phyloP scores from a whole-genome alignment of 2,888 invertebrate genomes.

The Amitus sp. region DNA sequence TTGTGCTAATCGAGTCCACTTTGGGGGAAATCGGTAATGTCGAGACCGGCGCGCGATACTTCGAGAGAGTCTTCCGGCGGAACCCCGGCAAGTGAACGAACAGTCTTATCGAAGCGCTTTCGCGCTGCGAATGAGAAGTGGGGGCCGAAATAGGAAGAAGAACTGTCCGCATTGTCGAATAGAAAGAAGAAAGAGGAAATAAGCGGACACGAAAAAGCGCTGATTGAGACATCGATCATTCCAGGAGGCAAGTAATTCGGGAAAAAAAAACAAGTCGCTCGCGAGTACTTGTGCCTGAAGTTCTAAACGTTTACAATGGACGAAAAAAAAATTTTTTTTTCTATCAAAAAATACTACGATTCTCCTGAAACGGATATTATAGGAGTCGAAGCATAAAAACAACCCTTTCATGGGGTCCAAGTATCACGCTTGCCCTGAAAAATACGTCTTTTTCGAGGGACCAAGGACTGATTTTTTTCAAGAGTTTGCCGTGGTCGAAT shows the following conservation, averaged over 20 bases:
- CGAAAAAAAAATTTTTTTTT: no score
- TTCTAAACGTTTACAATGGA: no score
- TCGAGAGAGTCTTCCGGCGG: conserved; percentile 40
- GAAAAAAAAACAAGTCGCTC: conserved; percentile 2
- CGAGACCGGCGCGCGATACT: conserved; percentile 24
- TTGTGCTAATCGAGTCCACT: no score
- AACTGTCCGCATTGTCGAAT: conserved; percentile 21
- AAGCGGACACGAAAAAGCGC: conserved; percentile 20
- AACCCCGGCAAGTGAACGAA: conserved; percentile 37
- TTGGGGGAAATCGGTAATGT: conserved; percentile 9
- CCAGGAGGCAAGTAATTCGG: conserved; percentile 1
- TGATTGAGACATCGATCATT: conserved; percentile 14
- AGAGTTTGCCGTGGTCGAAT: no score
- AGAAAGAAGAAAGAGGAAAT: conserved; percentile 14
- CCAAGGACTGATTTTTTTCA: no score
- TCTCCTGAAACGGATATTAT: no score
- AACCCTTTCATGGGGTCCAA: no score
- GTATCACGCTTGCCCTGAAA: no score
- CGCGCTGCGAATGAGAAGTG: conserved; percentile 35
- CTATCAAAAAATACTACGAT: no score
- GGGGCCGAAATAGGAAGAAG: conserved; percentile 38
- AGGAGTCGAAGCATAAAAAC: no score
- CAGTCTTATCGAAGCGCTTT: conserved; percentile 40
- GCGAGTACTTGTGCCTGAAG: no score
- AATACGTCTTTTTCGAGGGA: no score